phyloP scores from a whole-genome alignment of 2,797 vertebrate species.

The Sebastes trivittatus region DNA sequence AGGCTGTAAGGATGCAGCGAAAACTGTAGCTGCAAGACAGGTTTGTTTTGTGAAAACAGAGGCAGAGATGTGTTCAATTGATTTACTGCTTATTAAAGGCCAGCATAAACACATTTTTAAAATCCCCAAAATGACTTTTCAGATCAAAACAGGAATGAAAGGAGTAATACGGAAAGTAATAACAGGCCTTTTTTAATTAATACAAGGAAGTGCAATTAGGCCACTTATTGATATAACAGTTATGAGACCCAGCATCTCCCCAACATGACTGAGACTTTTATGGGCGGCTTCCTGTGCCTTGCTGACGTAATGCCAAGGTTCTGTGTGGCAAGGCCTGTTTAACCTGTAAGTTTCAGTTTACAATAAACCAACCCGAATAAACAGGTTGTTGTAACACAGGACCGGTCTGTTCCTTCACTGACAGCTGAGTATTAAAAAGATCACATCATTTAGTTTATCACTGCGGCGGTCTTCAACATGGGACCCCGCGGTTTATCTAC shows the following conservation, averaged over 20 bases:
- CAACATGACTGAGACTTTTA: background rate
- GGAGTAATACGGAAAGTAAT: too few species aligned
- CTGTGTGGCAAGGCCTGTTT: constrained; percentile 32
- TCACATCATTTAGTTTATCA: background rate
- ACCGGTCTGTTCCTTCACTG: background rate
- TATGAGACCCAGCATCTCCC: background rate
- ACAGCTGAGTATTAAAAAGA: background rate
- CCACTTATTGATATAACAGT: background rate
- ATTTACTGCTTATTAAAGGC: background rate
- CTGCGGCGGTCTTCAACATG: background rate
- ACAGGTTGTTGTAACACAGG: background rate
- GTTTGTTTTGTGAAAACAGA: background rate
- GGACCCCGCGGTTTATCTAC: background rate
- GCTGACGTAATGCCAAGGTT: background rate
- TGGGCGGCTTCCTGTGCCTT: background rate
- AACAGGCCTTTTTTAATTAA: too few species aligned
- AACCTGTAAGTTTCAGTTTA: constrained; percentile 42
- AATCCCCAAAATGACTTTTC: background rate
- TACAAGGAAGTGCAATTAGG: background rate
- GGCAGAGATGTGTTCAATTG: background rate
- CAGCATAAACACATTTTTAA: background rate
- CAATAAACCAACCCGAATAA: constrained; percentile 11
- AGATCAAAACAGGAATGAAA: too few species aligned
- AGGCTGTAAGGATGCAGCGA: background rate
- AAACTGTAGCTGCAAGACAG: background rate